Conservation (phyloP, 2,888 invertebrate species). For the Pherbina coryleti region DNA sequence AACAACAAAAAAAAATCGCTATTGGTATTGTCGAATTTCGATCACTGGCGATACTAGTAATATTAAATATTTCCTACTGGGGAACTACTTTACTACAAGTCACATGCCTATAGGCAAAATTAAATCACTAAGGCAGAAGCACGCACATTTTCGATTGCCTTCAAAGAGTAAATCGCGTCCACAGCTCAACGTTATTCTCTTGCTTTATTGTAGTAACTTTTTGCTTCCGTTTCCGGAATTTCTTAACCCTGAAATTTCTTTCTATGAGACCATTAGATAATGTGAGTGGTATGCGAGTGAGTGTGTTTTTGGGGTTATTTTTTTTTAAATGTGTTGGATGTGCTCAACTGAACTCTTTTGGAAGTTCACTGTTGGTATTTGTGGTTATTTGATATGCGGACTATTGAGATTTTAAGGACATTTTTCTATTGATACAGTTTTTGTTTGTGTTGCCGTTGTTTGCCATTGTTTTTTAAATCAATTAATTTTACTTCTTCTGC, state of each 20-base stretch:
- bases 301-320: background rate
- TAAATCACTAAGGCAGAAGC: background rate
- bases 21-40: too few species aligned
- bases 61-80: too few species aligned
- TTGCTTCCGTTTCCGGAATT: constrained; percentile 24
- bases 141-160: background rate
- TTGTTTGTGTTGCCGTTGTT: background rate
- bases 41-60: too few species aligned
- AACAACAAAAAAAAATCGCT: too few species aligned
- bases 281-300: background rate
- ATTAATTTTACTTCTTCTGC: constrained; percentile 26
- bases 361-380: background rate
- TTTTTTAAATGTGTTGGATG: background rate
- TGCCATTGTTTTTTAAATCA: constrained; percentile 33
- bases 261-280: background rate
- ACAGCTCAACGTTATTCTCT: background rate
- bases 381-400: constrained; percentile 1
- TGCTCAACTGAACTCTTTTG: background rate
- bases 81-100: background rate
- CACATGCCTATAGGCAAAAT: background rate
- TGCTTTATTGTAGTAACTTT: background rate
- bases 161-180: background rate
- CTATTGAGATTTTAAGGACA: too few species aligned
- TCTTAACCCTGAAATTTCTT: background rate
- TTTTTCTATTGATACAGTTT: background rate